A percentile compares a stretch with the other conserved stretches of the same genome.
These are phyloP conservation scores for Xestia rhomboidea DNA, from an alignment of 2,888 invertebrate genomes.

Conservation along the genomic window DNA sequence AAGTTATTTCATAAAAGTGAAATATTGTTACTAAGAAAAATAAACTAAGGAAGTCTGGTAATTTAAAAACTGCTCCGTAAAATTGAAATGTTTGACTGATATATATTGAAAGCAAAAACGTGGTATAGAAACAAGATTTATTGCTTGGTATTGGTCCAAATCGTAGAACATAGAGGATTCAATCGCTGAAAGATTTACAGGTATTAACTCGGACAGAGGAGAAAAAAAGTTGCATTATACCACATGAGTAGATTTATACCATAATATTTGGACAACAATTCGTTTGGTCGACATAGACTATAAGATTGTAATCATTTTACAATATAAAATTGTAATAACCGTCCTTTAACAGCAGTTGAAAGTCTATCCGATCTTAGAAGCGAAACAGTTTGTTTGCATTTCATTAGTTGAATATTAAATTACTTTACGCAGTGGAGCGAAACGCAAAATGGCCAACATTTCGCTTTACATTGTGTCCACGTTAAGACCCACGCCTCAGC, in stretches of 20 bases:
- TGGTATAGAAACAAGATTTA: constrained; percentile 18
- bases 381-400: constrained; percentile 3
- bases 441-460: background rate
- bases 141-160: constrained; percentile 4
- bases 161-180: constrained; percentile 6
- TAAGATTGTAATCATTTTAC: background rate
- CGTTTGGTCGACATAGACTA: background rate
- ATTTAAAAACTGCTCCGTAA: background rate
- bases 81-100: background rate
- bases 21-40: background rate
- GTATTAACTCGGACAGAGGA: constrained; percentile 1
- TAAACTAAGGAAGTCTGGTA: background rate
- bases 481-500: constrained; percentile 12
- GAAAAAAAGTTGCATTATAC: no score
- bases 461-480: constrained; percentile 17
- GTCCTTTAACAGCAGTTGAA: background rate
- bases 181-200: constrained; percentile 18
- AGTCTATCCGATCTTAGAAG: background rate
- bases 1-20: background rate
- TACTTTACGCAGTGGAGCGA: background rate
- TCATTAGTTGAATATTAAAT: constrained; percentile 11
- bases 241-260: background rate
- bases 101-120: constrained; percentile 8
- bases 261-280: background rate
- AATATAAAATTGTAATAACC: no score